Evolutionary conservation across 2,113 vertebrate species (phyloP).

Genomic region (Prunella himalayana): DNA sequence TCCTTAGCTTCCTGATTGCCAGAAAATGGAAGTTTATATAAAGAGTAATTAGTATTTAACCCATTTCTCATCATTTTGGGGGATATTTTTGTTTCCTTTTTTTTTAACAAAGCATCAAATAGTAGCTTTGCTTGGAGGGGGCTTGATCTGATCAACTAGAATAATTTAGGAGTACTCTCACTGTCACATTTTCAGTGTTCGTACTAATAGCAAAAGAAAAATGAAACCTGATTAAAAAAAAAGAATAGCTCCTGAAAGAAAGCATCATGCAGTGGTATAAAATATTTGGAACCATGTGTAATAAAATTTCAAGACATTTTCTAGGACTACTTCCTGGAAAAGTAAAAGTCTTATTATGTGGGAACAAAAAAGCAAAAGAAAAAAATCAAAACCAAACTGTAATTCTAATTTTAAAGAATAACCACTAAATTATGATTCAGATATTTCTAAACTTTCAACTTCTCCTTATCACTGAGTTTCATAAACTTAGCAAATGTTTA

Average conservation of each 20-base stretch:
- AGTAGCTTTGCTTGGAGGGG: neutral
- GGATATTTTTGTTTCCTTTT: neutral
- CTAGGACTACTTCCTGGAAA: neutral
- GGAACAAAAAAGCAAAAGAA: neutral
- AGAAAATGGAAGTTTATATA: neutral
- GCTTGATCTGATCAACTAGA: neutral
- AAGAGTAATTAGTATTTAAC: neutral
- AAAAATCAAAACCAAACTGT: neutral
- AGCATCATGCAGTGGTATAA: neutral
- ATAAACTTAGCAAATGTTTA: neutral
- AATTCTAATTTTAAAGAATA: neutral
- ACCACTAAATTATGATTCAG: neutral
- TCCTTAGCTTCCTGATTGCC: neutral
- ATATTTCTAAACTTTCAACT: neutral
- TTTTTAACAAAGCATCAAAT: neutral
- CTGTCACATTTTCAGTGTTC: neutral
- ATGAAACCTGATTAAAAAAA: neutral
- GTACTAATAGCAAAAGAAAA: neutral
- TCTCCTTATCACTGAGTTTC: neutral
- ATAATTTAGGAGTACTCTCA: neutral
- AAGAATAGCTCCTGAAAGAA: neutral
- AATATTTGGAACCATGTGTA: neutral
- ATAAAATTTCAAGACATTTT: neutral
- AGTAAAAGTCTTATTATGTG: neutral
- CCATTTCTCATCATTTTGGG: neutral